Base-by-base conservation (phyloP, 2,113 vertebrate species). In the Tupaia chinensis region DNA sequence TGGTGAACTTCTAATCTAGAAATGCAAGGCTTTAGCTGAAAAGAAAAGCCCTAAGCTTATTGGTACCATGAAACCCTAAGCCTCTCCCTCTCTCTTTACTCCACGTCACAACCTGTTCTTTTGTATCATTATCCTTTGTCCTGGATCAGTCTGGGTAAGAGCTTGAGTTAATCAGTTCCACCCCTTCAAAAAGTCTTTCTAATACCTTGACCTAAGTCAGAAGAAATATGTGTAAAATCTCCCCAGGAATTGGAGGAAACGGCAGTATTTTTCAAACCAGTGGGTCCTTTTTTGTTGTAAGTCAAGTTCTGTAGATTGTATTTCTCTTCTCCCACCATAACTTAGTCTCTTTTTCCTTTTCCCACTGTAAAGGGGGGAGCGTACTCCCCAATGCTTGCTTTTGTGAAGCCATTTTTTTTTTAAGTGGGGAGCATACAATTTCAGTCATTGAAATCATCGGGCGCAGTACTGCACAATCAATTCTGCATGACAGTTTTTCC, bases 141-240 rank as follows among this genome's bases (percentile, higher is more conserved):
- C 80, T 93, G 66, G 73, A 89, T 78, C 91, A 73, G 89, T 91
- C 94, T 93, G 97, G 91, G 91, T 77, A 87, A 74, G 87, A 95
- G 93, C 91, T 96, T 78, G 95, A 96, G 95, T 70, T 97, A 94
- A 93, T 96, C 93, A 93, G 89, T 95, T 95, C 89, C 89, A 85
- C 89, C 91, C 93, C 32, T 83, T 93, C 58, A 94, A 66, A 97
- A 95, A 93, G 81, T 72, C 92, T 94, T 91, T 95, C 87, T 95
- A 95, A 97, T 95, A 90, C 90, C 53, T 92, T 95, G 91, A 95
- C 93, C 95, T 93, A 83, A 97, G 94, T 87, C 95, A 96, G 83
- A 92, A 93, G 86, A 96, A 96, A 95, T 93, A 91, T 74, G 91
- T 93, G 86, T 78, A 87, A 96, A 95, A 93, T 95, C 66, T 96